phyloP scores from a whole-genome alignment of 2,113 vertebrate species.

The Grus americana region DNA sequence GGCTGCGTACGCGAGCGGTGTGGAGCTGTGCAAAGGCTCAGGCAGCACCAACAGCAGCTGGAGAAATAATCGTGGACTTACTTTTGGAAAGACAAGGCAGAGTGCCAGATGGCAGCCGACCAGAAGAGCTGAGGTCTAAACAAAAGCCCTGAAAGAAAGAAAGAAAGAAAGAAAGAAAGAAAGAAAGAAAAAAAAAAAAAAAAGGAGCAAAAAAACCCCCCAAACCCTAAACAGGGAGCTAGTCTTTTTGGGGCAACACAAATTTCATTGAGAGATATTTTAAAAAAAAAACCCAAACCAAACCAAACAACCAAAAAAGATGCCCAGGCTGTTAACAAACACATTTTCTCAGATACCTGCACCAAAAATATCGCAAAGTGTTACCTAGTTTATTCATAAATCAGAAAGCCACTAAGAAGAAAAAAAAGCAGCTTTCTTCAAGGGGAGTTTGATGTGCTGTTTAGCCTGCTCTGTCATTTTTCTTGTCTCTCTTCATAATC shows the following conservation, averaged over 20 bases:
- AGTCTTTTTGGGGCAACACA: background rate
- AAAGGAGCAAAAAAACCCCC: no score
- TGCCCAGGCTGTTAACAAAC: background rate
- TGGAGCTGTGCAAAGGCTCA: background rate
- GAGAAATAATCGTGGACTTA: slow-evolving; percentile 1
- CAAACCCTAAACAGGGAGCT: background rate
- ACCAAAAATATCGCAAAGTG: background rate
- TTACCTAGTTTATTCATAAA: background rate
- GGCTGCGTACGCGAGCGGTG: background rate
- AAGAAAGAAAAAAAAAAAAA: background rate
- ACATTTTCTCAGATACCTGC: background rate
- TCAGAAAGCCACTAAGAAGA: background rate
- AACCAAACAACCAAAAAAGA: background rate
- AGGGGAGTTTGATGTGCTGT: slow-evolving; percentile 53
- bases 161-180: background rate
- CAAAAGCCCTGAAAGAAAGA: background rate
- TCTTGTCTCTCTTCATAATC: slow-evolving; percentile 83
- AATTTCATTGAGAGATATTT: background rate
- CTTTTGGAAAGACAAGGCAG: slow-evolving; percentile 55
- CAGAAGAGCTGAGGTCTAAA: slow-evolving; percentile 29
- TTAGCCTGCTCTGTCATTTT: slow-evolving; percentile 73
- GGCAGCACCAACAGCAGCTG: slow-evolving; percentile 29
- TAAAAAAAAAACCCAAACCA: background rate
- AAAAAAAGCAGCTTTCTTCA: slow-evolving; percentile 11
- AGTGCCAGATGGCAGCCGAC: slow-evolving; percentile 46